Conservation (phyloP, 2,113 vertebrate genomes). For the Sterrhoptilus dennistouni region DNA sequence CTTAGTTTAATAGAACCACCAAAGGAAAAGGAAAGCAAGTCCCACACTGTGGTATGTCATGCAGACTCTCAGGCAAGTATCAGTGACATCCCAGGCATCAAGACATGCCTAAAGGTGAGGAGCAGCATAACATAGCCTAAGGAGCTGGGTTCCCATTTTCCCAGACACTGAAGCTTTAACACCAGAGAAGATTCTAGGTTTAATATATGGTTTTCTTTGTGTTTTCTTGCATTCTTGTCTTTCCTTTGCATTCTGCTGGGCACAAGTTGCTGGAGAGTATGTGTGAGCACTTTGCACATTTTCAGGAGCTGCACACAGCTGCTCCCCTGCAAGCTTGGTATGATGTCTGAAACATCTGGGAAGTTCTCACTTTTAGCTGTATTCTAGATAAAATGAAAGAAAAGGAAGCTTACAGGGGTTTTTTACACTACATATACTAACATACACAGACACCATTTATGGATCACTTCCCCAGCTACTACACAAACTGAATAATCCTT, state of each 20-base stretch:
- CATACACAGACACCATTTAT: neutral
- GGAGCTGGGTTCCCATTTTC: neutral
- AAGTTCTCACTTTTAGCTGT: neutral
- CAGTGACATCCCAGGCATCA: neutral
- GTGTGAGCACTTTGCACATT: neutral
- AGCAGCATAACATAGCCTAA: neutral
- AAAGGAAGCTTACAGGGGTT: neutral
- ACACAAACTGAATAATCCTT: neutral
- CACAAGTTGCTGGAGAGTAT: neutral
- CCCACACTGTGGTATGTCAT: rapidly evolving
- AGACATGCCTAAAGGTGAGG: neutral
- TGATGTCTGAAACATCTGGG: neutral
- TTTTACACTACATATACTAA: neutral
- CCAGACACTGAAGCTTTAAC: neutral
- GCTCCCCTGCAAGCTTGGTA: neutral
- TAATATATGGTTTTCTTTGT: neutral
- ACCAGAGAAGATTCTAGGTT: neutral
- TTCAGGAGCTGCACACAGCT: neutral
- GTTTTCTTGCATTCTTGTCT: neutral
- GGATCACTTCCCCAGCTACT: neutral
- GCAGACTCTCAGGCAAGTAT: neutral
- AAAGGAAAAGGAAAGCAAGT: neutral
- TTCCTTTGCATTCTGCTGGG: neutral
- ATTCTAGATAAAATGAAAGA: neutral
- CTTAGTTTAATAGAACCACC: neutral